Percentiles rank a stretch among this genome's conserved stretches.
Conservation (phyloP, 2,888 invertebrate genomes). For the Clostera curtula region DNA sequence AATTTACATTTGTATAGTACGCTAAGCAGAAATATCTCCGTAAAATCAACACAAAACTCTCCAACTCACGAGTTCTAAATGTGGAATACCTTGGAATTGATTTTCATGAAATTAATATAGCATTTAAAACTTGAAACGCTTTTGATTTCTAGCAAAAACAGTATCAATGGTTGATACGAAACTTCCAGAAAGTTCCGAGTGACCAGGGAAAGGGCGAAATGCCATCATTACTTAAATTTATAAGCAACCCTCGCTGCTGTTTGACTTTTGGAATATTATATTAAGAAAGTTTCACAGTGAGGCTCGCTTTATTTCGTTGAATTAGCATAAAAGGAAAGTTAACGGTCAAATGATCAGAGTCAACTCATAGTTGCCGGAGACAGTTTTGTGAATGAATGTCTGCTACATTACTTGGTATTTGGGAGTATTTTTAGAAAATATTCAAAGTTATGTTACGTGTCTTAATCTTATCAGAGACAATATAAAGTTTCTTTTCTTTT, state of each 20-base stretch:
- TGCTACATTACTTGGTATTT: slow-evolving; percentile 13
- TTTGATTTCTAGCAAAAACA: slow-evolving; percentile 1
- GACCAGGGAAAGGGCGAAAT: slow-evolving; percentile 18
- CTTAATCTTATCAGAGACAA: too few relatives aligned
- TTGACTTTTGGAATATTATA: slow-evolving; percentile 47
- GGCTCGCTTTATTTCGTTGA: slow-evolving; percentile 31
- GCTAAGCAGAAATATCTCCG: too few relatives aligned
- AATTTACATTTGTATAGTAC: too few relatives aligned
- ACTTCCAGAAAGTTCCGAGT: slow-evolving; percentile 15
- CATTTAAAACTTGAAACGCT: background rate
- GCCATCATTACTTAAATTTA: slow-evolving; percentile 31
- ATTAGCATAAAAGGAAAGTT: slow-evolving; percentile 48
- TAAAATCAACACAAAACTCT: too few relatives aligned
- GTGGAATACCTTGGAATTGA: too few relatives aligned
- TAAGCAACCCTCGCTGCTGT: slow-evolving; percentile 32
- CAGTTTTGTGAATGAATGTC: slow-evolving; percentile 17
- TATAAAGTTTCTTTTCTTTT: too few relatives aligned
- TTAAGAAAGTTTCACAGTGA: slow-evolving; percentile 41
- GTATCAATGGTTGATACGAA: slow-evolving; percentile 2
- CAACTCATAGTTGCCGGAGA: slow-evolving; percentile 17
- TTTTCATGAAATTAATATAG: too few relatives aligned
- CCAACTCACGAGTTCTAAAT: too few relatives aligned
- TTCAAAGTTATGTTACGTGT: too few relatives aligned
- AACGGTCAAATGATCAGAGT: slow-evolving; percentile 32
- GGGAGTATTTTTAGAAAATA: too few relatives aligned